A percentile compares a stretch with the other conserved stretches of the same genome.
Conservation (phyloP, 2,797 vertebrate species). For the Notoglanidium macrostoma region DNA sequence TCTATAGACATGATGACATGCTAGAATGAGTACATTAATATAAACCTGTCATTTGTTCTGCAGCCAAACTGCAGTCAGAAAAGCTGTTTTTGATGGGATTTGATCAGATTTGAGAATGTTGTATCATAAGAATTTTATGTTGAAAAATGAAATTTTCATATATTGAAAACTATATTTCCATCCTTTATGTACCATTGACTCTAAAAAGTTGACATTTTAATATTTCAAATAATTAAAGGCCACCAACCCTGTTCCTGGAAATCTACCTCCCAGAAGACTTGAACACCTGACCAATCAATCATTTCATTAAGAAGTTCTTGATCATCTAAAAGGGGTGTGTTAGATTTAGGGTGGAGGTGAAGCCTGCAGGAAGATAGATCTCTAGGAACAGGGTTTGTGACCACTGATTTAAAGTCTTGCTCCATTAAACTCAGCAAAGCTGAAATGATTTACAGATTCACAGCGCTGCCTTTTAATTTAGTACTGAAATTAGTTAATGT, state of each 20-base stretch:
- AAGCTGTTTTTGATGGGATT: neutral
- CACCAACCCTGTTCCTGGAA: too few relatives aligned
- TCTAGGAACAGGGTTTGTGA: too few relatives aligned
- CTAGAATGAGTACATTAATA: neutral
- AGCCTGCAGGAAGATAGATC: too few relatives aligned
- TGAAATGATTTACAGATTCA: neutral
- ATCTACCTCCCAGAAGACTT: too few relatives aligned
- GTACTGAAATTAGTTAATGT: neutral
- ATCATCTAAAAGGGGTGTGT: too few relatives aligned
- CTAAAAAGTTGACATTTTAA: neutral
- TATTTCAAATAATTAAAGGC: neutral
- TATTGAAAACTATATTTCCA: too few relatives aligned
- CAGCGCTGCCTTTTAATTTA: conserved; percentile 5
- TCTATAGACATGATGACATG: neutral
- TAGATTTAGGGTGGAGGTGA: too few relatives aligned
- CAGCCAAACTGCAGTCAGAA: neutral
- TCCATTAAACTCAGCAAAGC: neutral
- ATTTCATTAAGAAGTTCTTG: too few relatives aligned
- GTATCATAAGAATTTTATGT: neutral
- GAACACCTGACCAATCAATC: too few relatives aligned
- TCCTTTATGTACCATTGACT: neutral
- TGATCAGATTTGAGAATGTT: neutral
- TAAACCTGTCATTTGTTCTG: neutral
- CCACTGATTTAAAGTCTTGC: neutral
- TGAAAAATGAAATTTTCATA: too few relatives aligned